Evolutionary conservation across 2,113 vertebrate genomes (phyloP).

Genomic region (Monopterus albus): DNA sequence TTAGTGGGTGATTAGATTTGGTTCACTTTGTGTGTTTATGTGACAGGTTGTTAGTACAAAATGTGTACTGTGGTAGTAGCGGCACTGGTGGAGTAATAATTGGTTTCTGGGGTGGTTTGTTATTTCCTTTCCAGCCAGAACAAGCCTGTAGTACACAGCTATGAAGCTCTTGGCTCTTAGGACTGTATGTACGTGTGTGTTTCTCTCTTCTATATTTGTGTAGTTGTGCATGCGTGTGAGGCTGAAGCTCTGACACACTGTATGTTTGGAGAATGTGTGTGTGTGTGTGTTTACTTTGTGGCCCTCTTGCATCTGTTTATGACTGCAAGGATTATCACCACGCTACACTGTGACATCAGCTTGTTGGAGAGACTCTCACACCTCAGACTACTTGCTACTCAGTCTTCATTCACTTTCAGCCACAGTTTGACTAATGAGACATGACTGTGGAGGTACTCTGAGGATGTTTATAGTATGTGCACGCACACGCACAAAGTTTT

Average conservation of each 20-base stretch:
- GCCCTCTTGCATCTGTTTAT: constrained; percentile 77
- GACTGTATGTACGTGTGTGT: constrained; percentile 1
- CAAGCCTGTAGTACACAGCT: constrained; percentile 10
- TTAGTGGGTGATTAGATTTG: constrained; percentile 9
- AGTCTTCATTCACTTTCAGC: constrained; percentile 48
- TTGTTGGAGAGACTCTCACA: constrained; percentile 67
- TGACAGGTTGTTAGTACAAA: constrained; percentile 31
- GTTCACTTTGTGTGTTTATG: constrained; percentile 8
- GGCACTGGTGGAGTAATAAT: constrained; percentile 43
- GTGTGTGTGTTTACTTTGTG: constrained; percentile 54
- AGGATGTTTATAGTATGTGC: constrained; percentile 23
- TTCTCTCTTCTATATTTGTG: constrained; percentile 23
- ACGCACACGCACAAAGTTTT: constrained; percentile 2
- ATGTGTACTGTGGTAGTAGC: constrained; percentile 30
- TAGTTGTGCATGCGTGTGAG: constrained; percentile 16
- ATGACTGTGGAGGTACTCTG: constrained; percentile 33
- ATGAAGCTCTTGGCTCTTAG: constrained; percentile 27
- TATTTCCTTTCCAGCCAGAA: constrained; percentile 29
- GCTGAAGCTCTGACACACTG: constrained; percentile 27
- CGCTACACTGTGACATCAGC: constrained; percentile 67
- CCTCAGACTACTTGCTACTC: constrained; percentile 53
- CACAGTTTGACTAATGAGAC: constrained; percentile 62
- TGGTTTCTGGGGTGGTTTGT: constrained; percentile 55
- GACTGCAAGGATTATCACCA: constrained; percentile 77
- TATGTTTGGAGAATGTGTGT: constrained; percentile 19